Evolutionary conservation across 2,888 invertebrate genomes (phyloP).

Genomic region (Lamellibrachia satsuma): DNA sequence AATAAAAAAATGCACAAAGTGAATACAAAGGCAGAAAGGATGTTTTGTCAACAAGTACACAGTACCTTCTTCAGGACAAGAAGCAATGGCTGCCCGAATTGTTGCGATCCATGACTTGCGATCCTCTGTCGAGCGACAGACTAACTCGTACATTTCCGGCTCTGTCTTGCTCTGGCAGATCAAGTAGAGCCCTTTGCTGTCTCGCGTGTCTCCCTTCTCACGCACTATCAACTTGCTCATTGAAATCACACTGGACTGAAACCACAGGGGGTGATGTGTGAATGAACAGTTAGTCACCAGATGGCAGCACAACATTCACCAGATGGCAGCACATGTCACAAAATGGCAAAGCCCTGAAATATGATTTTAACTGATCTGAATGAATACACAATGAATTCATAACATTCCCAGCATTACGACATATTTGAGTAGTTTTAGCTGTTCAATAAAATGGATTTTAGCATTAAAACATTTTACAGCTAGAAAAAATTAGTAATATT

Average conservation of each 20-base stretch:
- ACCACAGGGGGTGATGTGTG: slow-evolving; percentile 33
- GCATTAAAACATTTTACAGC: too few species aligned
- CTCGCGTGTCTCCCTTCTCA: slow-evolving; percentile 88
- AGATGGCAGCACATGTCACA: background rate
- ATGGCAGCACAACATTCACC: too few species aligned
- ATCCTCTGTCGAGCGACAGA: slow-evolving; percentile 86
- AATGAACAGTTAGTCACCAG: too few species aligned
- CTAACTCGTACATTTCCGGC: slow-evolving; percentile 96
- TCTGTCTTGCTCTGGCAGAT: slow-evolving; percentile 89
- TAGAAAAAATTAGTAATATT: too few species aligned
- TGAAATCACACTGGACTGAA: slow-evolving; percentile 89
- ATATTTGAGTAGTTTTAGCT: too few species aligned
- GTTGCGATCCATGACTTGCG: slow-evolving; percentile 89
- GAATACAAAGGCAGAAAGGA: too few species aligned
- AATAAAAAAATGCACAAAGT: too few species aligned
- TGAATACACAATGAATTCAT: too few species aligned
- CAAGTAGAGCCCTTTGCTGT: slow-evolving; percentile 87
- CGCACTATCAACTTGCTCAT: slow-evolving; percentile 89
- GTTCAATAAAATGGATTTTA: too few species aligned
- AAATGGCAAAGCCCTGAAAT: background rate
- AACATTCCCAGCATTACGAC: too few species aligned
- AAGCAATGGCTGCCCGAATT: slow-evolving; percentile 83
- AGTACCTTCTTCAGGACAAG: slow-evolving; percentile 76
- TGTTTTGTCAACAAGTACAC: background rate
- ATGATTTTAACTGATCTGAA: too few species aligned